These are phyloP conservation scores for Nycticorax nycticorax DNA, from an alignment of 2,113 vertebrate species.

Conservation along the genomic window DNA sequence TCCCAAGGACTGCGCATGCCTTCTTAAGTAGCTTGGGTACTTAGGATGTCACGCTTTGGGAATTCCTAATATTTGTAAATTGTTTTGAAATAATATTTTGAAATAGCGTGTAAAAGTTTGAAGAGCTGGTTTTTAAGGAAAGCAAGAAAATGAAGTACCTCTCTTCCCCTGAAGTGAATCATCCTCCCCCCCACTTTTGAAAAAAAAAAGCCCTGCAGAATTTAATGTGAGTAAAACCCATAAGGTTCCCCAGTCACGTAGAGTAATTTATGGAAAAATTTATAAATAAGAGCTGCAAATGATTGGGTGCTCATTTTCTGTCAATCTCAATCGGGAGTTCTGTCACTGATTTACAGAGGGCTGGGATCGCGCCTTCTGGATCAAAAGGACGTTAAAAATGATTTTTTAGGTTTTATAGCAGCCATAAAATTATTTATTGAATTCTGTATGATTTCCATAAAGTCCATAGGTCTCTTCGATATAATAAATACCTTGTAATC, in stretches of 20 bases:
- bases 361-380: not conserved
- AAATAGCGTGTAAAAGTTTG: not conserved
- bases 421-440: not conserved
- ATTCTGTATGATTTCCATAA: not conserved
- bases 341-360: not conserved
- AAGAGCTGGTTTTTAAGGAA: not conserved
- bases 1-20: not conserved
- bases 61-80: not conserved
- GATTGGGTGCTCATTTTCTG: not conserved
- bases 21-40: not conserved
- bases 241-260: not conserved
- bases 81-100: not conserved
- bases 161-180: not conserved
- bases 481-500: not conserved
- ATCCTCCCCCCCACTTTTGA: not conserved
- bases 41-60: not conserved
- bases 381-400: not conserved
- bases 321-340: not conserved
- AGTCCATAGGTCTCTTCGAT: not conserved
- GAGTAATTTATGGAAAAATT: not conserved
- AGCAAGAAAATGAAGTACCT: not conserved
- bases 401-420: conserved; percentile 2
- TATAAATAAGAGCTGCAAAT: not conserved
- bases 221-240: not conserved
- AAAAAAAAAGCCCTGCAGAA: not conserved